Evolutionary conservation across 2,113 vertebrate genomes (phyloP), one percentile per base, ranked within the genome.

Genomic region (Chunga burmeisteri): DNA sequence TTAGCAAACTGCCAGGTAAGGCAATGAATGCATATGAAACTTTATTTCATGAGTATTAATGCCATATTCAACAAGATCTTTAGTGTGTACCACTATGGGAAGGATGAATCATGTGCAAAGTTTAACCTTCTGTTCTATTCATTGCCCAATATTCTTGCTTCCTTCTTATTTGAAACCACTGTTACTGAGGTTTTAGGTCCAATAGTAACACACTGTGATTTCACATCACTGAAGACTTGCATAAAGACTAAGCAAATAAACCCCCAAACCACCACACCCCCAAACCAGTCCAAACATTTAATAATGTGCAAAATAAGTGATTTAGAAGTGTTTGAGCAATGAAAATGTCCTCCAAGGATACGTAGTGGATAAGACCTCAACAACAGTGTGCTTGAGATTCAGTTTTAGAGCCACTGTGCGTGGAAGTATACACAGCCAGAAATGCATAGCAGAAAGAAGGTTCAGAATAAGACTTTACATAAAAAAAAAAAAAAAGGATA

Each of bases 391-490:
- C 58, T 72, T 34, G 50, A 77, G 16, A 40, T 80, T 65, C 30
- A 59, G 23, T 65, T 92, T 88, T 81, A 96, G 46, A 90, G 73
- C 42, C 79, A 84, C 67, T 68, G 34, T 71, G 42, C 67, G 72
- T 78, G 74, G 46, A 80, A 93, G n/a, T 50, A 15, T 21, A 32
- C 63, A 59, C 19, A 96, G 91, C 74, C 82, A 91, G 86, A 89
- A 94, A 96, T n/a, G 49, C 87, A 90, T 9, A 91, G 40, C 55
- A 95, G 85, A 92, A 83, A 72, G 92, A 40, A 93, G 81, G 65
- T 86, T 93, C 88, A 96, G 92, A 94, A 74, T 79, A 88, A 95
- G 79, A 79, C n/a, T 96, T 94, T 55, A 88, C 66, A 82, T 72
- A 62, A 58, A 59, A 22, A 56, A 62, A 47, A 49, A 26, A 38